These are phyloP conservation scores for Nyleta sp. DNA, from an alignment of 2,888 invertebrate genomes.

Conservation along the genomic window DNA sequence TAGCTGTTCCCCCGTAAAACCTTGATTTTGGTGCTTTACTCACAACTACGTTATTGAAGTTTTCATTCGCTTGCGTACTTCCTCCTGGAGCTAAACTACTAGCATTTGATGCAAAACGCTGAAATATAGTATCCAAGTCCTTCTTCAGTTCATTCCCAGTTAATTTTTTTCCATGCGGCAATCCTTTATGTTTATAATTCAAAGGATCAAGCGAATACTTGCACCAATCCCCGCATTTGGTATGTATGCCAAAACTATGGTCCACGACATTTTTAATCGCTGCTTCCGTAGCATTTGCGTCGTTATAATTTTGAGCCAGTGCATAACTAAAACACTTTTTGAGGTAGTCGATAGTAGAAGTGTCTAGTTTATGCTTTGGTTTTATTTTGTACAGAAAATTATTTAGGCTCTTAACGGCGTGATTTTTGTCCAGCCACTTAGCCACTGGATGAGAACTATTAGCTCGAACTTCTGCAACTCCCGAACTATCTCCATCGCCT, in stretches of 20 bases:
- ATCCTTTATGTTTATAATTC: conserved; percentile 48
- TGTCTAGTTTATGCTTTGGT: conserved; percentile 35
- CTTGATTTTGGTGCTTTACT: conserved; percentile 56
- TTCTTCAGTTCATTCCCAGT: conserved; percentile 29
- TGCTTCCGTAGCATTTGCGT: conserved; percentile 37
- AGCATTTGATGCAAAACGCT: conserved; percentile 47
- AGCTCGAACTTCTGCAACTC: conserved; percentile 60
- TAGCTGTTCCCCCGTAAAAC: conserved; percentile 46
- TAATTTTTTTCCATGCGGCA: conserved; percentile 33
- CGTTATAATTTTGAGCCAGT: conserved; percentile 45
- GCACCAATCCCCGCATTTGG: conserved; percentile 64
- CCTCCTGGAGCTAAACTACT: conserved; percentile 38
- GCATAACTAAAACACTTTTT: conserved; percentile 64
- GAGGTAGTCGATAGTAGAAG: conserved; percentile 62
- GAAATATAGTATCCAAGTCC: conserved; percentile 40
- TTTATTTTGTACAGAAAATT: conserved; percentile 49
- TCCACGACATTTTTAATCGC: conserved; percentile 62
- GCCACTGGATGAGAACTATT: conserved; percentile 37
- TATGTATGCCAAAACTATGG: conserved; percentile 66
- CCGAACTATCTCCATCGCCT: conserved; percentile 69
- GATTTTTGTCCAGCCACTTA: conserved; percentile 59
- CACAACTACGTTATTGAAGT: conserved; percentile 51
- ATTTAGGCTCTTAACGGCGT: conserved; percentile 48
- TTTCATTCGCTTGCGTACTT: conserved; percentile 54
- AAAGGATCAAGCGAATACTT: conserved; percentile 47